phyloP scores from a whole-genome alignment of 1,140 invertebrate species.

The Battus philenor region DNA sequence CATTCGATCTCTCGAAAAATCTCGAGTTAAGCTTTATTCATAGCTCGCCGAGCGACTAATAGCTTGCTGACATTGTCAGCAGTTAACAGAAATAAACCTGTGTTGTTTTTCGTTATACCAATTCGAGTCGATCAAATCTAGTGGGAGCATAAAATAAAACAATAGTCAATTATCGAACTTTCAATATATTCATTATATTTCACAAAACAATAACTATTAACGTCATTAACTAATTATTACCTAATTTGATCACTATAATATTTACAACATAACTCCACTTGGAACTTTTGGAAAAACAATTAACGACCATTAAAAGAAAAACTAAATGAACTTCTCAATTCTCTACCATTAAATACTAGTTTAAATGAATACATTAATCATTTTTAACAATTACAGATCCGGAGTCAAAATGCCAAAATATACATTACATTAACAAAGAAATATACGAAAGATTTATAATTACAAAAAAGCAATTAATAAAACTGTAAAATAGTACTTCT shows the following conservation, averaged over 20 bases:
- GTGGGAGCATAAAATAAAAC: constrained; percentile 34
- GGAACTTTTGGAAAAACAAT: constrained; percentile 16
- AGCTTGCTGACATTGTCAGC: too few species aligned
- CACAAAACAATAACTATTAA: constrained; percentile 69
- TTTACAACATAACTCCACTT: constrained; percentile 45
- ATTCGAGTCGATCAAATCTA: too few species aligned
- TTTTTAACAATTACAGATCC: constrained; percentile 4
- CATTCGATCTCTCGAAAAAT: too few species aligned
- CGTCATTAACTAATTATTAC: constrained; percentile 40
- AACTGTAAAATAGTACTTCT: too few species aligned
- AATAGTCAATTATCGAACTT: constrained; percentile 49
- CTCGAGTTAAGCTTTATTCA: too few species aligned
- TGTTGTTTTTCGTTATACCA: too few species aligned
- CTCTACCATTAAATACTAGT: background rate
- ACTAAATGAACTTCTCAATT: constrained; percentile 3
- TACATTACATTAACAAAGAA: constrained; percentile 10
- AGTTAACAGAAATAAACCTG: too few species aligned
- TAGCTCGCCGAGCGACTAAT: too few species aligned
- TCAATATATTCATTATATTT: constrained; percentile 68
- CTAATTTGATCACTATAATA: constrained; percentile 43
- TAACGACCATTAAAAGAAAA: background rate
- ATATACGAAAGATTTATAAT: background rate
- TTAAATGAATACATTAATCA: background rate
- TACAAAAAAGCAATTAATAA: too few species aligned
- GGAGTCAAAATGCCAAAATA: constrained; percentile 3